phyloP scores from a whole-genome alignment of 2,113 vertebrate genomes.

The Tichodroma muraria region DNA sequence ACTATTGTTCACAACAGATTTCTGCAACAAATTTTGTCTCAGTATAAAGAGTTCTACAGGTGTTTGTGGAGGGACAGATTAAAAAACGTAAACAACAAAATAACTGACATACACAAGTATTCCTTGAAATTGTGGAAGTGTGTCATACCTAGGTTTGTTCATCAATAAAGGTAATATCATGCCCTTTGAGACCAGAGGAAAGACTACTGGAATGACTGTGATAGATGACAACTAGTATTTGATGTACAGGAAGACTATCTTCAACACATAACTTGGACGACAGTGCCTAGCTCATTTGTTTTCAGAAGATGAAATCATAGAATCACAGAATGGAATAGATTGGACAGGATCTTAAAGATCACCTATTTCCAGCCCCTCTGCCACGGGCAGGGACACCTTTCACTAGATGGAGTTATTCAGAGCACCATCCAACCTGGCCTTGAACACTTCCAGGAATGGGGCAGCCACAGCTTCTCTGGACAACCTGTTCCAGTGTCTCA shows the following conservation, averaged over 20 bases:
- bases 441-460: no score
- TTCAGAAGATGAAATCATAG: not conserved
- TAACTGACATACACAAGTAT: not conserved
- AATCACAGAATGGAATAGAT: not conserved
- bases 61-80: not conserved
- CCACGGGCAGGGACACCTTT: not conserved
- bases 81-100: not conserved
- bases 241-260: not conserved
- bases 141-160: not conserved
- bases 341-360: not conserved
- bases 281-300: not conserved
- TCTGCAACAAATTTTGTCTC: not conserved
- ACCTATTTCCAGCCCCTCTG: not conserved
- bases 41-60: not conserved
- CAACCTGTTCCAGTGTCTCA: not conserved
- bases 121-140: not conserved
- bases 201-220: not conserved
- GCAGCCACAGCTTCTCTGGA: not conserved
- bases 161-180: not conserved
- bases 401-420: not conserved
- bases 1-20: not conserved
- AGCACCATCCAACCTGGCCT: not conserved
- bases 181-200: not conserved
- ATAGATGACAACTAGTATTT: not conserved
- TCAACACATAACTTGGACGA: fast-evolving